A percentile compares a stretch with the other conserved stretches of the same genome.
Evolutionary conservation across 2,888 invertebrate genomes (phyloP).

Genomic region (Torymus texanus): DNA sequence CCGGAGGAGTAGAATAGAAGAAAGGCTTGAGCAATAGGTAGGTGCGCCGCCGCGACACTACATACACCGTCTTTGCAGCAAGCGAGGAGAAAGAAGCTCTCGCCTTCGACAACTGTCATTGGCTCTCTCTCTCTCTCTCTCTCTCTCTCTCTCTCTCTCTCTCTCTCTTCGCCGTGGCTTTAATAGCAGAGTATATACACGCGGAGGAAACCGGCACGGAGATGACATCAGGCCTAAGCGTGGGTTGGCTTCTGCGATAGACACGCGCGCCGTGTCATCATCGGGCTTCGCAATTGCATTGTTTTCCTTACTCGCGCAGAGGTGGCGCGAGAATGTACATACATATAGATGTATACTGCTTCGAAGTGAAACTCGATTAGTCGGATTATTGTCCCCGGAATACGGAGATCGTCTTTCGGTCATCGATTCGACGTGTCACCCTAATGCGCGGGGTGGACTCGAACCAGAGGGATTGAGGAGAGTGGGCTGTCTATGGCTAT

Average conservation of each 20-base stretch:
- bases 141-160: not conserved
- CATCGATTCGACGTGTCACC: conserved; percentile 4
- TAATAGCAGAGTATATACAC: no score
- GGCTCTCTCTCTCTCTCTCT: not conserved
- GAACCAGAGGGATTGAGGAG: no score
- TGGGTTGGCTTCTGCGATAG: conserved; percentile 9
- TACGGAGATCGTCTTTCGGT: conserved; percentile 29
- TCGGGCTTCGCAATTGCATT: conserved; percentile 50
- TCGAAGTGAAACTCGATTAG: conserved; percentile 39
- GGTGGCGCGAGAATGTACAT: not conserved
- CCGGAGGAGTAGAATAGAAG: conserved; percentile 17
- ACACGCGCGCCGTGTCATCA: conserved; percentile 38
- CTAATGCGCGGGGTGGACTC: not conserved
- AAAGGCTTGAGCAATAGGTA: conserved; percentile 47
- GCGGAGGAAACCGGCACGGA: not conserved
- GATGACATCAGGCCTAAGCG: conserved; percentile 9
- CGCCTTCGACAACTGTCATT: conserved; percentile 43
- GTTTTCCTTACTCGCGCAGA: conserved; percentile 17
- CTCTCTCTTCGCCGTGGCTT: no score
- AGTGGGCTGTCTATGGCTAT: no score
- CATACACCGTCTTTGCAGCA: not conserved
- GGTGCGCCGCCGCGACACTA: conserved; percentile 29
- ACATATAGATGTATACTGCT: not conserved
- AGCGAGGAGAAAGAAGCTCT: not conserved
- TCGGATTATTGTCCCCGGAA: conserved; percentile 31